Evolutionary conservation across 2,888 invertebrate genomes (phyloP).

Genomic region (Euzetes globulus): DNA sequence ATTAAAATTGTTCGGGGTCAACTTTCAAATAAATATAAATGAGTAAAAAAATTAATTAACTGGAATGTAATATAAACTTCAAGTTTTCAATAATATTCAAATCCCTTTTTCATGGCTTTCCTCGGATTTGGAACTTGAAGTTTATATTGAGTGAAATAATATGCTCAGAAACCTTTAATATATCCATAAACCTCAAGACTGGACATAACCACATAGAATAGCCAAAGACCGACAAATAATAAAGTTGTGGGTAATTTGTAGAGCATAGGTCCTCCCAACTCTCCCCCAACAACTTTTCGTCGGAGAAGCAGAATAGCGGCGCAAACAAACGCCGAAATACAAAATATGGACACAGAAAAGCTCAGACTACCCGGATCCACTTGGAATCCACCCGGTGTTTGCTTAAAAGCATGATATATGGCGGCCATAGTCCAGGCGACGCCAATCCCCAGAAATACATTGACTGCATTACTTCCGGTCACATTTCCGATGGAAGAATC

Average conservation of each 20-base stretch:
- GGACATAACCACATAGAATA: conserved; percentile 82
- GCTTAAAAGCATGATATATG: conserved; percentile 60
- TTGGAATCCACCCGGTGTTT: conserved; percentile 39
- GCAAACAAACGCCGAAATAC: conserved; percentile 74
- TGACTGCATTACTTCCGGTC: conserved; percentile 97
- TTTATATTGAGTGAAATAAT: too few relatives aligned
- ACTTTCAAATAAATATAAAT: too few relatives aligned
- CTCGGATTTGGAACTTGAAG: too few relatives aligned
- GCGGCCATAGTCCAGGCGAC: conserved; percentile 98
- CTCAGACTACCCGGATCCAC: conserved; percentile 66
- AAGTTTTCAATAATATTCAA: too few relatives aligned
- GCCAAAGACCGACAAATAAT: conserved; percentile 79
- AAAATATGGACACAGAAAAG: conserved; percentile 94
- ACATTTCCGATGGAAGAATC: conserved; percentile 94
- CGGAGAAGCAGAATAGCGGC: conserved; percentile 67
- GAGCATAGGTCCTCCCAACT: conserved; percentile 77
- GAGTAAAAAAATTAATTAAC: too few relatives aligned
- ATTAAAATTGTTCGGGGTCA: too few relatives aligned
- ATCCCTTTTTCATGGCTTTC: too few relatives aligned
- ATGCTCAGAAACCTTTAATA: conserved; percentile 50
- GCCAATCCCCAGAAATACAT: conserved; percentile 97
- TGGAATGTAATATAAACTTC: too few relatives aligned
- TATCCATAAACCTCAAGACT: conserved; percentile 87
- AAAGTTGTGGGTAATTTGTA: conserved; percentile 68
- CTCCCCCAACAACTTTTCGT: conserved; percentile 72